Percentiles rank a stretch among this genome's conserved stretches.
These are phyloP conservation scores for Accipiter cooperii DNA, from an alignment of 2,113 vertebrate species.

Conservation along the genomic window DNA sequence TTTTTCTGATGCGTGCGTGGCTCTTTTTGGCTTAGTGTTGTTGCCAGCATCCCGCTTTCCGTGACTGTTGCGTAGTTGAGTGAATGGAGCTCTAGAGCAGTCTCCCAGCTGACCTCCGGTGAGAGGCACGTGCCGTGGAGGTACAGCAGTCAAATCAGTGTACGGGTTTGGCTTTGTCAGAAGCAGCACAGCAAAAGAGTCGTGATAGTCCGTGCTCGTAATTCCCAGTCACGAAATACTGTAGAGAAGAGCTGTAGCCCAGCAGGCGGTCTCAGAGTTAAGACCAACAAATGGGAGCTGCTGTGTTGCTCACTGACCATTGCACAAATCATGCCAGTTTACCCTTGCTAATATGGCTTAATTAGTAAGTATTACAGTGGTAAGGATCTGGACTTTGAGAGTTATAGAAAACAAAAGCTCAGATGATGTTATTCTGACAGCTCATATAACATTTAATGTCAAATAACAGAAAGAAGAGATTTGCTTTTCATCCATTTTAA, in stretches of 20 bases:
- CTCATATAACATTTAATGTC: neutral
- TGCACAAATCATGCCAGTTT: neutral
- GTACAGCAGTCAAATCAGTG: neutral
- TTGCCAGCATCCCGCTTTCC: neutral
- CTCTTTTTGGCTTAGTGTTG: neutral
- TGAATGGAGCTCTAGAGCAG: neutral
- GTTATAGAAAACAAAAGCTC: neutral
- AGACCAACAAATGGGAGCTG: neutral
- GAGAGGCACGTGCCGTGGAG: neutral
- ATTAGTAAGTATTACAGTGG: neutral
- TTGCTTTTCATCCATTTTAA: neutral
- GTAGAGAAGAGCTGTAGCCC: neutral
- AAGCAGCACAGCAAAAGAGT: neutral
- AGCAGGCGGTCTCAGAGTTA: neutral
- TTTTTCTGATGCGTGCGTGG: neutral
- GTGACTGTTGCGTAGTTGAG: neutral
- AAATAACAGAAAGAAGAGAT: neutral
- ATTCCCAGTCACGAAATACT: neutral
- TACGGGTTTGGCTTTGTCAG: neutral
- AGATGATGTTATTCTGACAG: neutral
- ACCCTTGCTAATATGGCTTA: neutral
- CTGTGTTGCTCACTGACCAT: neutral
- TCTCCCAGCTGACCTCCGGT: neutral
- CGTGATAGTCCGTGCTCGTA: fast-evolving
- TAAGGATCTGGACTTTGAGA: neutral